Evolutionary conservation across 2,113 vertebrate genomes (phyloP).

Genomic region (Nasalis larvatus): DNA sequence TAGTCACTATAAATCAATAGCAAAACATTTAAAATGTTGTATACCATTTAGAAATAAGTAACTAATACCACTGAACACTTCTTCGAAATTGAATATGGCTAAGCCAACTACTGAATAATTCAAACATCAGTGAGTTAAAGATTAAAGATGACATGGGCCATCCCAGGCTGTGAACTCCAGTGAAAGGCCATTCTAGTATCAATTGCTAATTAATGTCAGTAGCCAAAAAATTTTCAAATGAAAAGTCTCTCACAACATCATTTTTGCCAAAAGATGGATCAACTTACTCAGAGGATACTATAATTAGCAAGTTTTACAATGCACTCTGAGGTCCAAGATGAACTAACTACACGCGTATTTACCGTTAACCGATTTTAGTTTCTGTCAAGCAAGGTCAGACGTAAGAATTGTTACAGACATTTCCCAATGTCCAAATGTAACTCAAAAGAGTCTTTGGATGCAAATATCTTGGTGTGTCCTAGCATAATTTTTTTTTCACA

Average conservation of each 20-base stretch:
- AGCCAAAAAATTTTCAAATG: conserved; percentile 20
- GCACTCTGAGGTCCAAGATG: neutral
- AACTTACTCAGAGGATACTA: neutral
- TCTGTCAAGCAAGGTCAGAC: conserved; percentile 26
- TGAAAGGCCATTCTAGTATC: neutral
- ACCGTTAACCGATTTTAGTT: neutral
- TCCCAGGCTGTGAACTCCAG: neutral
- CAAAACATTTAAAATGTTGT: neutral
- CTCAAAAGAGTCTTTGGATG: neutral
- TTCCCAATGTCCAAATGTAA: neutral
- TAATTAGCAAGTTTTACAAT: conserved; percentile 14
- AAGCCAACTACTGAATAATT: conserved; percentile 57
- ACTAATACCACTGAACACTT: conserved; percentile 26
- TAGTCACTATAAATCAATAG: conserved; percentile 22
- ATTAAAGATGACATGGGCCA: conserved; percentile 17
- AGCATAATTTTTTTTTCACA: neutral
- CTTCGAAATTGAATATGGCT: conserved; percentile 54
- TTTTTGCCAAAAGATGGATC: conserved; percentile 7
- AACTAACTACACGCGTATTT: neutral
- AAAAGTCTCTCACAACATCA: neutral
- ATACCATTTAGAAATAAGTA: conserved; percentile 24
- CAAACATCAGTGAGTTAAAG: conserved; percentile 49
- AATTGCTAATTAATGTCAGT: neutral
- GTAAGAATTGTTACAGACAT: neutral
- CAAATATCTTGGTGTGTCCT: neutral